phyloP scores from a whole-genome alignment of 2,888 invertebrate species.

The Dryocosmus kuriphilus region DNA sequence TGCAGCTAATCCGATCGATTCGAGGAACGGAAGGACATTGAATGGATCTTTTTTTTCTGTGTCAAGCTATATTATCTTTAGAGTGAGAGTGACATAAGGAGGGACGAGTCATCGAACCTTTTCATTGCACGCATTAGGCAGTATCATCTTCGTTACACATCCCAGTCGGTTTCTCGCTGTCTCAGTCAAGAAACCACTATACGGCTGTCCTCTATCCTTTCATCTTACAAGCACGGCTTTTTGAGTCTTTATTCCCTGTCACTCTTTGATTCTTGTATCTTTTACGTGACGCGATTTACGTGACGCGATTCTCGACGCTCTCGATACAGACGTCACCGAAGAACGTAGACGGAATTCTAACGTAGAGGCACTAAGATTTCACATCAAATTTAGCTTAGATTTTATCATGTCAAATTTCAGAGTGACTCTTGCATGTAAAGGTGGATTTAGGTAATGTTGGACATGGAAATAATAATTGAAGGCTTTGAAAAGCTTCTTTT shows the following conservation, averaged over 20 bases:
- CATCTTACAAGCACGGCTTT: constrained; percentile 21
- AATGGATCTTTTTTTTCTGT: constrained; percentile 1
- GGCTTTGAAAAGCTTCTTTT: background rate
- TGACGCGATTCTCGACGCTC: constrained; percentile 31
- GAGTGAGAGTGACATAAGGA: constrained; percentile 8
- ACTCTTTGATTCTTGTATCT: constrained; percentile 39
- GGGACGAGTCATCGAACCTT: constrained; percentile 39
- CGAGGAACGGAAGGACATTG: constrained; percentile 21
- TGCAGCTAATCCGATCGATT: constrained; percentile 50
- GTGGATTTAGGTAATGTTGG: background rate
- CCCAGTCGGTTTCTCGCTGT: background rate
- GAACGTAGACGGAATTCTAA: constrained; percentile 30
- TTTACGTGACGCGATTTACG: constrained; percentile 40
- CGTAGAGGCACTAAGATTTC: background rate
- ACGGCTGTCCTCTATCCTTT: background rate
- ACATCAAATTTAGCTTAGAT: background rate
- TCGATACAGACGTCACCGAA: constrained; percentile 35
- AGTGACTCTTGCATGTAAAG: background rate
- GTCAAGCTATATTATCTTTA: background rate
- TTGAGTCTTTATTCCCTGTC: constrained; percentile 38
- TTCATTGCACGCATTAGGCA: constrained; percentile 35
- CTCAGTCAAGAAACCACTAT: constrained; percentile 18
- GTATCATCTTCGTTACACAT: constrained; percentile 4
- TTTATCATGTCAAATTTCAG: background rate
- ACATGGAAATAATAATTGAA: background rate